These are phyloP conservation scores for Anisognathus igniventris DNA, from an alignment of 2,797 vertebrate species.

Conservation along the genomic window DNA sequence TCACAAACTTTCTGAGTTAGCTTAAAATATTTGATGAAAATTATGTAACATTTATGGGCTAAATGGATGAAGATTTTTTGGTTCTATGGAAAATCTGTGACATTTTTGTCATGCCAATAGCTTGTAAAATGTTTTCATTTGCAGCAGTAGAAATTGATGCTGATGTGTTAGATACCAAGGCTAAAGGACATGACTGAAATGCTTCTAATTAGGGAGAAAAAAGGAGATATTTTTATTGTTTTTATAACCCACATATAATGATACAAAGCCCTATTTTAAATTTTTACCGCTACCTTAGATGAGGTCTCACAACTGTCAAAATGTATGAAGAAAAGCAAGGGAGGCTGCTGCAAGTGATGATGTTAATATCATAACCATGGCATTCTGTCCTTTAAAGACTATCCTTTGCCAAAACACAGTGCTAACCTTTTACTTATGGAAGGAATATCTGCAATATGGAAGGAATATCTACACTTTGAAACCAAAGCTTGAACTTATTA, in stretches of 20 bases:
- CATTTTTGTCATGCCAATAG: neutral
- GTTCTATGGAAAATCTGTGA: neutral
- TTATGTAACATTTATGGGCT: neutral
- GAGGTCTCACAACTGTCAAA: neutral
- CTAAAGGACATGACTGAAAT: neutral
- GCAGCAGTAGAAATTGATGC: neutral
- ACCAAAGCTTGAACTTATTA: neutral
- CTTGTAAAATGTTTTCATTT: neutral
- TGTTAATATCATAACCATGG: neutral
- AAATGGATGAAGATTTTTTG: neutral
- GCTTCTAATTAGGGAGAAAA: neutral
- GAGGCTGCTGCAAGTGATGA: neutral
- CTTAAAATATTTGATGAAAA: neutral
- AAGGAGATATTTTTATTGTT: neutral
- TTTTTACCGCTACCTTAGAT: neutral
- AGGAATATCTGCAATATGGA: neutral
- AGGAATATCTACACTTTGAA: neutral
- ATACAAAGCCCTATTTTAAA: neutral
- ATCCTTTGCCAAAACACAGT: neutral
- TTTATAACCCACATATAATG: rapidly evolving
- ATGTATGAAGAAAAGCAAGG: neutral
- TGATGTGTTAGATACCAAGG: neutral
- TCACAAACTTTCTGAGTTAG: neutral
- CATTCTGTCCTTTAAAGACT: neutral
- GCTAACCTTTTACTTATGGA: neutral